Conservation (phyloP, 2,888 invertebrate genomes). For the Shargacucullia verbasci region DNA sequence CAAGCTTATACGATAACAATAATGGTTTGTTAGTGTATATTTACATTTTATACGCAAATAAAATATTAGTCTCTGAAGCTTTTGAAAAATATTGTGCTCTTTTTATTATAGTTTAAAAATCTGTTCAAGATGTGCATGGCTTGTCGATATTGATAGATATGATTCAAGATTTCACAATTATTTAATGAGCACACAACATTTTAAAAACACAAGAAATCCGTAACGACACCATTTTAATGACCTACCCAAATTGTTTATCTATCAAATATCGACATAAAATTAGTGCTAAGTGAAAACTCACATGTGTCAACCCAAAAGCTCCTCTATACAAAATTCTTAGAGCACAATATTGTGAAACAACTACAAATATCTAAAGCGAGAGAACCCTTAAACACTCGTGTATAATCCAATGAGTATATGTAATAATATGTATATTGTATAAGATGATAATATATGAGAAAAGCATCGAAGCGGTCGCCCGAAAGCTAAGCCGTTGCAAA, state of each 20-base stretch:
- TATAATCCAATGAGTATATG: conserved; percentile 24
- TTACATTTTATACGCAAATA: conserved; percentile 69
- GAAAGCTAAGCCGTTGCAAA: conserved; percentile 74
- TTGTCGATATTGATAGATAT: conserved; percentile 12
- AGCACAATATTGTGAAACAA: conserved; percentile 56
- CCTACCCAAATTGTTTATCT: not conserved
- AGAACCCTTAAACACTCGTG: conserved; percentile 34
- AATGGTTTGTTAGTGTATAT: conserved; percentile 89
- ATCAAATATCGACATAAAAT: not conserved
- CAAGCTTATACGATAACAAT: conserved; percentile 74
- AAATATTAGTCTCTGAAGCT: conserved; percentile 60
- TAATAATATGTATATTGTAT: conserved; percentile 25
- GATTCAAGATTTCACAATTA: no score
- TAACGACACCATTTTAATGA: no score
- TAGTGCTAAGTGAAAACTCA: conserved; percentile 1
- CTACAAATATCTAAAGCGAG: conserved; percentile 45
- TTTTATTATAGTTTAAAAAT: conserved; percentile 21
- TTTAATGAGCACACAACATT: no score
- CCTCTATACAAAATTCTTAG: conserved; percentile 22
- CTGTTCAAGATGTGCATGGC: conserved; percentile 19
- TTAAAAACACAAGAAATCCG: no score
- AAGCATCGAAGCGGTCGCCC: conserved; percentile 81
- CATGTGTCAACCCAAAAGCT: not conserved
- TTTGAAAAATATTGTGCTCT: conserved; percentile 51
- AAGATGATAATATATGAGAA: conserved; percentile 78